Conservation (phyloP, 2,797 vertebrate species). For the Sebastes minor region DNA sequence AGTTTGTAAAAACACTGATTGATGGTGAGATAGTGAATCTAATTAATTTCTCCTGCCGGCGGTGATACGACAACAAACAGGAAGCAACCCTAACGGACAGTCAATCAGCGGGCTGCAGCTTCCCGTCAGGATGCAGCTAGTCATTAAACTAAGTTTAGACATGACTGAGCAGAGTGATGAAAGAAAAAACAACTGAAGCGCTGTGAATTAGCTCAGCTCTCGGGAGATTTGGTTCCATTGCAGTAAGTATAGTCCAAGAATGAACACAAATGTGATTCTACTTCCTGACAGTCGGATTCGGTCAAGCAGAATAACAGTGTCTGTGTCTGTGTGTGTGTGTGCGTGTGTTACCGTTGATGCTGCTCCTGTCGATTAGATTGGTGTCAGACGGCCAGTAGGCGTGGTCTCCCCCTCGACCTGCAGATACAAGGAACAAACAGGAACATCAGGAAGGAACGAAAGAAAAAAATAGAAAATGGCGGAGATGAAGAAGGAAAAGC, state of each 20-base stretch:
- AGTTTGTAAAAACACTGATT: conserved; percentile 25
- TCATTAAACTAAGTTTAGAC: conserved; percentile 36
- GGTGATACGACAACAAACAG: conserved; percentile 1
- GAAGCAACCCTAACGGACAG: not conserved
- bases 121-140: not conserved
- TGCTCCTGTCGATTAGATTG: conserved; percentile 92
- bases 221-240: not conserved
- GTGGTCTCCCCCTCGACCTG: conserved; percentile 93
- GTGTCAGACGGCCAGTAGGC: conserved; percentile 91
- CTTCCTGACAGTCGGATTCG: conserved; percentile 1
- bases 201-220: not conserved
- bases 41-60: conserved; percentile 15
- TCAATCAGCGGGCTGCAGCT: conserved; percentile 12
- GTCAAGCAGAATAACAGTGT: not conserved
- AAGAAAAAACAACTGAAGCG: not conserved
- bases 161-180: conserved; percentile 35
- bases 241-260: not conserved
- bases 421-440: not conserved
- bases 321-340: not conserved
- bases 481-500: not conserved
- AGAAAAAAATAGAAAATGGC: not conserved
- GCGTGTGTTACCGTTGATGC: conserved; percentile 87
- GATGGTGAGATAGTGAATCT: conserved; percentile 17
- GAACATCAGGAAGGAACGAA: not conserved
- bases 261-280: conserved; percentile 1